Evolutionary conservation across 2,113 vertebrate genomes (phyloP), one percentile per base, ranked within the genome.

Genomic region (Smithornis capensis): DNA sequence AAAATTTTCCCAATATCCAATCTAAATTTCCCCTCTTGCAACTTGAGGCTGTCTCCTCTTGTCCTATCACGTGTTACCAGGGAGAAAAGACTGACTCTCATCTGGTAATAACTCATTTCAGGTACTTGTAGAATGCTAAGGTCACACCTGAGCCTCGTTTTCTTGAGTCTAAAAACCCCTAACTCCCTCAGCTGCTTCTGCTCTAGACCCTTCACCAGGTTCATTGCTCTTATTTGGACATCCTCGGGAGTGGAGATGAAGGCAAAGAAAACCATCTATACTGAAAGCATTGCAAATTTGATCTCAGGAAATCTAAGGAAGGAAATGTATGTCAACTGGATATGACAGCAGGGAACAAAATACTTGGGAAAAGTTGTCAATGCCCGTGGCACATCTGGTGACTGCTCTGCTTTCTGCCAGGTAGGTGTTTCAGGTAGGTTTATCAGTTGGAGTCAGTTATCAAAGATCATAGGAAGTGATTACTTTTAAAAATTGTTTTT

Each of bases 361-460:
- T 23, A 22, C 23, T 50, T 57, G 37, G 53, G 57, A 84, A 81
- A 59, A 25, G 16, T 63, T 53, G 10, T 59, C 22, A 75, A 9
- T 3, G 5, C 4, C 8, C 6, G 11, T 1, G 3, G 21, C 27
- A 31, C 8, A 82, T 12, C 5, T 3, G 33, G 23, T 55, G 28
- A 67, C 19, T 56, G 23, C 2, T 5, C n/a, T 94, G 47, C 19
- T 90, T 89, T 74, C 31, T 6, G 3, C 29, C n/a, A 68, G 11
- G 31, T 23, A 42, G 4, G 25, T 90, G 9, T 42, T 88, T n/a
- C 44, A 70, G 70, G 16, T 65, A 49, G 18, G 6, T 71, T 70
- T 67, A 70, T 29, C 17, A 35, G 23, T 19, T 63, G 17, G 22
- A 88, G 28, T 50, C 33, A 71, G 29, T 56, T 65, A 80, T 44